A percentile compares a stretch with the other conserved stretches of the same genome.
phyloP scores from a whole-genome alignment of 1,140 invertebrate genomes.

The Polypedilum vanderplanki region DNA sequence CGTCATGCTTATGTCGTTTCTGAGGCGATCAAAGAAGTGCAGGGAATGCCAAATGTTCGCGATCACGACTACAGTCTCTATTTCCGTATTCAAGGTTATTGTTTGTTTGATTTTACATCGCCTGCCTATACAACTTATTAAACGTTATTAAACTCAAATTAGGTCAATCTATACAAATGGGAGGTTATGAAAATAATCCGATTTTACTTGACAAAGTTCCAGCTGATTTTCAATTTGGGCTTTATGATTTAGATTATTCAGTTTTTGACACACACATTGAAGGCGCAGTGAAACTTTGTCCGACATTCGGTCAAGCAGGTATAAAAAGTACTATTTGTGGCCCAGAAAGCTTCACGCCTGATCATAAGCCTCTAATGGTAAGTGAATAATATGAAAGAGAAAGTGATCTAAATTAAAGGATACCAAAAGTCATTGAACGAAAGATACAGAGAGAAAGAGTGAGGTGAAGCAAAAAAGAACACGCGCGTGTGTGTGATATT shows the following conservation, averaged over 20 bases:
- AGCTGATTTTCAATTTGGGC: constrained; percentile 67
- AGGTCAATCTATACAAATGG: constrained; percentile 63
- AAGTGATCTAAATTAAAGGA: constrained; percentile 46
- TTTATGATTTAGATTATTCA: constrained; percentile 81
- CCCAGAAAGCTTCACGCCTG: constrained; percentile 82
- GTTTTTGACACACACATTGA: constrained; percentile 70
- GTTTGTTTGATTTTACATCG: not conserved
- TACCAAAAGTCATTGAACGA: constrained; percentile 27
- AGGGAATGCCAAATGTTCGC: constrained; percentile 69
- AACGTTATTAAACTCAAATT: not conserved
- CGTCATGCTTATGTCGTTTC: constrained; percentile 84
- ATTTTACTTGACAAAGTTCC: constrained; percentile 67
- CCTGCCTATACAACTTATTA: not conserved
- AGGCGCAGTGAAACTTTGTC: constrained; percentile 64
- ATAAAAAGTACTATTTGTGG: constrained; percentile 80
- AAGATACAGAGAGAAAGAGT: constrained; percentile 36
- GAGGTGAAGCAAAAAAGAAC: not conserved
- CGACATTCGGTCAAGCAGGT: constrained; percentile 62
- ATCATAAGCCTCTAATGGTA: constrained; percentile 75
- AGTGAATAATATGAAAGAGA: constrained; percentile 50
- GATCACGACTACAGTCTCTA: constrained; percentile 82
- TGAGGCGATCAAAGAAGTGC: constrained; percentile 63
- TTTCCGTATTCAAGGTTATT: constrained; percentile 65
- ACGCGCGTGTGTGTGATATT: too few relatives aligned
- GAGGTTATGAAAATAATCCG: constrained; percentile 83